A percentile compares a stretch with the other conserved stretches of the same genome.
These are phyloP conservation scores for Pogonophryne albipinna DNA, from an alignment of 2,797 vertebrate genomes.

Conservation along the genomic window DNA sequence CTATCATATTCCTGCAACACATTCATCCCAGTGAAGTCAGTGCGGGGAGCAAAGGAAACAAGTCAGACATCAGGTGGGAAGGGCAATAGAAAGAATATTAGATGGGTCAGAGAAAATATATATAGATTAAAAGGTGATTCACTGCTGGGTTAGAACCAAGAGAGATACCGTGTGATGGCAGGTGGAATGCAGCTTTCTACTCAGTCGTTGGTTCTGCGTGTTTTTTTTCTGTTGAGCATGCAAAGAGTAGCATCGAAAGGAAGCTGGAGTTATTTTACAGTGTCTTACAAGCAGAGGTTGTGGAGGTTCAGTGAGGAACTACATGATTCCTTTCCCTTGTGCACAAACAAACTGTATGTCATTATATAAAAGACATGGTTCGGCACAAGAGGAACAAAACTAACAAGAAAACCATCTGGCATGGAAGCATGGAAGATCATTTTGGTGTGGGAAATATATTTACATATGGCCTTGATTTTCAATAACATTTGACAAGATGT, in stretches of 20 bases:
- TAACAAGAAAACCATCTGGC: conserved; percentile 34
- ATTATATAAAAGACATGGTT: conserved; percentile 52
- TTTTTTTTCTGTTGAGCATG: conserved; percentile 84
- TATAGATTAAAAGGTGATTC: conserved; percentile 40
- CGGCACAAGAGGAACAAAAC: conserved; percentile 14
- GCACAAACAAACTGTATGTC: conserved; percentile 44
- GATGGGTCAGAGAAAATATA: conserved; percentile 20
- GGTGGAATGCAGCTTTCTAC: too few species aligned
- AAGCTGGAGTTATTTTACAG: conserved; percentile 88
- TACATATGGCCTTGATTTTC: conserved; percentile 67
- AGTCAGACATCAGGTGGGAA: conserved; percentile 14
- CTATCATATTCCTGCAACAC: conserved; percentile 31
- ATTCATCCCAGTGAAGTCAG: conserved; percentile 14
- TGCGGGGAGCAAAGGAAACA: conserved; percentile 48
- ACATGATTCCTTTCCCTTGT: conserved; percentile 37
- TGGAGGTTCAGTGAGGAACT: conserved; percentile 32
- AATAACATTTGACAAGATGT: conserved; percentile 46
- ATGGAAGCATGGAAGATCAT: conserved; percentile 42
- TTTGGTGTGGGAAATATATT: conserved; percentile 57
- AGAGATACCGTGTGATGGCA: conserved; percentile 23
- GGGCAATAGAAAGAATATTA: conserved; percentile 15
- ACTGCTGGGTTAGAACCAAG: conserved; percentile 48
- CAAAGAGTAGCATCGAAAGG: conserved; percentile 81
- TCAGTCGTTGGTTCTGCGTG: conserved; percentile 26
- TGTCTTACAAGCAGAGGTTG: conserved; percentile 88